Evolutionary conservation across 2,888 invertebrate species (phyloP).

Genomic region (Ectemnius lituratus): DNA sequence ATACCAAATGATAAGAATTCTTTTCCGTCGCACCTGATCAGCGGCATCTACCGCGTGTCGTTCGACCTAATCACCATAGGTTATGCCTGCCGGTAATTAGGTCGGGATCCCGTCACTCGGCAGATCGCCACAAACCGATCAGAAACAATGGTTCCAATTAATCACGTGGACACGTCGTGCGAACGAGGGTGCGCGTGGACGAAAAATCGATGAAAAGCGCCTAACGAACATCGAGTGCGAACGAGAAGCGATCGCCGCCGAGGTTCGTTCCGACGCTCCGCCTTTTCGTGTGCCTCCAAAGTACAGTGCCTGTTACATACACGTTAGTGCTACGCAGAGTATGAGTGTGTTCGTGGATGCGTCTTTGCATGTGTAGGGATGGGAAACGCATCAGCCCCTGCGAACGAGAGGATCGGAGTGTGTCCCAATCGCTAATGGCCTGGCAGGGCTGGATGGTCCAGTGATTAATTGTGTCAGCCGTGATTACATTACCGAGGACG

Average conservation of each 20-base stretch:
- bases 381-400: conserved; percentile 43
- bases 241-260: neutral
- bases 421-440: conserved; percentile 68
- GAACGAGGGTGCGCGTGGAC: neutral
- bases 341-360: conserved; percentile 5
- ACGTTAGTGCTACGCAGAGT: no score
- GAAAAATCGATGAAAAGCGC: conserved; percentile 49
- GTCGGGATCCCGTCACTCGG: no score
- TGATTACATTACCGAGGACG: conserved; percentile 71
- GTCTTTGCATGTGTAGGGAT: conserved; percentile 29
- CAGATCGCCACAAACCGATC: conserved; percentile 17
- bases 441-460: conserved; percentile 66
- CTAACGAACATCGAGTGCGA: conserved; percentile 45
- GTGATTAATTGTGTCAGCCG: conserved; percentile 75
- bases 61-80: no score
- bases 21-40: no score
- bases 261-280: neutral
- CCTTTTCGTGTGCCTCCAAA: neutral
- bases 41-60: no score
- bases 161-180: conserved; percentile 36
- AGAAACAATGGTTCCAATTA: conserved; percentile 57
- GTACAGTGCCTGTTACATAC: conserved; percentile 1
- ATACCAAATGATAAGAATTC: no score
- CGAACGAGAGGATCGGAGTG: conserved; percentile 35
- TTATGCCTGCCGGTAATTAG: no score